phyloP scores from a whole-genome alignment of 2,113 vertebrate genomes.

The Campylomormyrus numenius region DNA sequence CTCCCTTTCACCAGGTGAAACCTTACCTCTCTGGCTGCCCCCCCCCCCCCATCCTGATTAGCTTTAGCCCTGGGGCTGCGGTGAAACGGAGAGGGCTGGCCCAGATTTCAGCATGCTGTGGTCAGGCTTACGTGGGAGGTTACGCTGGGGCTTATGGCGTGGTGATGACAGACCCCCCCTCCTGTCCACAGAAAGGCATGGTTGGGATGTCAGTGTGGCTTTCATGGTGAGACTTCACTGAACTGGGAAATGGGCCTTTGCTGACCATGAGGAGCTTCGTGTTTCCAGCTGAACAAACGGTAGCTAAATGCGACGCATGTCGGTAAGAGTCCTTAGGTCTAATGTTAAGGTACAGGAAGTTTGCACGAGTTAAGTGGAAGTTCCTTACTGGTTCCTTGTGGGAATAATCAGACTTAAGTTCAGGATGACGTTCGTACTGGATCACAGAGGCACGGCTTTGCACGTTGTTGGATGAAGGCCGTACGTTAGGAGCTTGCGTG shows the following conservation, averaged over 20 bases:
- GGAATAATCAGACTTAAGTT: not conserved
- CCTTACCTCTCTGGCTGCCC: slow-evolving; percentile 44
- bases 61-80: not conserved
- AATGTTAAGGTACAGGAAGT: not conserved
- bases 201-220: not conserved
- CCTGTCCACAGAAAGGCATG: not conserved
- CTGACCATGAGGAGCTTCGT: not conserved
- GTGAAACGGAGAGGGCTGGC: not conserved
- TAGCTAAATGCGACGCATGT: not conserved
- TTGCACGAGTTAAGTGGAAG: not conserved
- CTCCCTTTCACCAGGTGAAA: slow-evolving; percentile 38
- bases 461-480: not conserved
- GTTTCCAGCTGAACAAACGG: not conserved
- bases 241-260: not conserved
- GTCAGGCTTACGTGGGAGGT: not conserved
- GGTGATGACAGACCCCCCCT: not conserved
- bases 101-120: not conserved
- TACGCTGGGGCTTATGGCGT: not conserved
- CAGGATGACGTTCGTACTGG: not conserved
- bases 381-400: not conserved
- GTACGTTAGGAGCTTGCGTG: not conserved
- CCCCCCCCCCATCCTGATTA: not conserved
- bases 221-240: not conserved
- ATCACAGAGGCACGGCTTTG: not conserved
- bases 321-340: not conserved